phyloP scores from a whole-genome alignment of 2,113 vertebrate species.

The Percopsis transmontana region DNA sequence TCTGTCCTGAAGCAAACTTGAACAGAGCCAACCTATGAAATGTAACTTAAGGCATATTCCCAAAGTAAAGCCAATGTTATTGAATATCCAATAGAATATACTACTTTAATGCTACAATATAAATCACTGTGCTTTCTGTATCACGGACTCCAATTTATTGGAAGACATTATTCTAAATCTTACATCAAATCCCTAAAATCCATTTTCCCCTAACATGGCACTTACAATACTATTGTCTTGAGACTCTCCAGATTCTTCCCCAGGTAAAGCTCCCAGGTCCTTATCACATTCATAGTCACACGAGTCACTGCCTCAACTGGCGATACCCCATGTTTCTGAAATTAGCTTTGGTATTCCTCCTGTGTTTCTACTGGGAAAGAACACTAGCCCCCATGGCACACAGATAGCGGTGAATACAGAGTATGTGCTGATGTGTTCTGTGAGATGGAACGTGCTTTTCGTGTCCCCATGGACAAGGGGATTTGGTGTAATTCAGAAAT shows the following conservation, averaged over 20 bases:
- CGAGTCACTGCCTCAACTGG: constrained; percentile 44
- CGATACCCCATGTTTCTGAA: constrained; percentile 61
- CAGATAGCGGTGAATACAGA: constrained; percentile 22
- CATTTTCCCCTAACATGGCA: constrained; percentile 15
- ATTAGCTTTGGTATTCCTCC: constrained; percentile 42
- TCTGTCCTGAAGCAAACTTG: no score
- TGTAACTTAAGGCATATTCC: no score
- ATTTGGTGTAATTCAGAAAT: constrained; percentile 8
- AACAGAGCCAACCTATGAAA: no score
- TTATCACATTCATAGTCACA: constrained; percentile 48
- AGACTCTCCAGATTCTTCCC: constrained; percentile 17
- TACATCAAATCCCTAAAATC: constrained; percentile 27
- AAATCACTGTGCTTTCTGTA: background rate
- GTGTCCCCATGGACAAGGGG: background rate
- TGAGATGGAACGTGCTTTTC: constrained; percentile 1
- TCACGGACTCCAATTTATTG: constrained; percentile 10
- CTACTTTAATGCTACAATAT: no score
- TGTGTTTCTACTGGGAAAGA: constrained; percentile 27
- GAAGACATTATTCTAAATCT: constrained; percentile 26
- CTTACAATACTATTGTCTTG: constrained; percentile 33
- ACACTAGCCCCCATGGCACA: constrained; percentile 16
- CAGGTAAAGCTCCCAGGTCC: constrained; percentile 23
- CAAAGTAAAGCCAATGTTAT: no score
- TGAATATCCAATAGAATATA: no score
- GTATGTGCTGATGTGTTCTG: constrained; percentile 12